Base-by-base conservation (phyloP, 2,888 invertebrate species). In the Caenorhabditis wallacei region DNA sequence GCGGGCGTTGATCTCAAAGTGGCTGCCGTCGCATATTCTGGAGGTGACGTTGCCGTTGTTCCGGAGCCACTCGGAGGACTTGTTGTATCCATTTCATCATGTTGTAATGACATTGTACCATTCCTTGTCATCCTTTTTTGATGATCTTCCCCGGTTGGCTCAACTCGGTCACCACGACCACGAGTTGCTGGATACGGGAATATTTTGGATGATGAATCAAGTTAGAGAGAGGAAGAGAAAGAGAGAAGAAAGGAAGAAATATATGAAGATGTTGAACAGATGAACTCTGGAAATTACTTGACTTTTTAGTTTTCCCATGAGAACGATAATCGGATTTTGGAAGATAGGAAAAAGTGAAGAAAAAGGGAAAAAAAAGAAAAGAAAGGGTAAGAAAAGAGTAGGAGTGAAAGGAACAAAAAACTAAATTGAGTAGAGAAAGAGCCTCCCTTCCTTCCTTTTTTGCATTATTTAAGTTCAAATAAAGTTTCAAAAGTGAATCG, bases 1-100 rank as follows among this genome's bases (percentile, higher is more conserved):
- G 84, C 78, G 20, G 88, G 88, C 20, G 91, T 91, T 8, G 90
- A 91, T 46, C 89, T 85, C n/a, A 91, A 84, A 18, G 87, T 84
- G 16, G 90, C 84, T 24, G 85, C 87, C n/a, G 87, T 79, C 51
- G 82, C 82, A 61, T 88, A 87, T 53, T 86, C 86, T 37, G 88
- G 88, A 51, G 88, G 88, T 26, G 85, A 69, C 35, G 84, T 18
- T 63, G 76, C 64, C 66, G 79, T 22, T 18, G 75, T 59, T 13
- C 57, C 69, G 43, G 68, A 68, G 13, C 80, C 74, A 46, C 64
- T 74, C 20, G 80, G 68, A 26, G 74, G 59, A 22, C 59, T 66
- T 18, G 72, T 80, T 35, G 80, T 74, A 72, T 74, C 74, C 72
- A 74, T 69, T 30, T 72, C 80, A 18, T 80, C 71, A 64, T 80